These are phyloP conservation scores for Eilema caniola DNA, from an alignment of 2,888 invertebrate species.

Conservation along the genomic window DNA sequence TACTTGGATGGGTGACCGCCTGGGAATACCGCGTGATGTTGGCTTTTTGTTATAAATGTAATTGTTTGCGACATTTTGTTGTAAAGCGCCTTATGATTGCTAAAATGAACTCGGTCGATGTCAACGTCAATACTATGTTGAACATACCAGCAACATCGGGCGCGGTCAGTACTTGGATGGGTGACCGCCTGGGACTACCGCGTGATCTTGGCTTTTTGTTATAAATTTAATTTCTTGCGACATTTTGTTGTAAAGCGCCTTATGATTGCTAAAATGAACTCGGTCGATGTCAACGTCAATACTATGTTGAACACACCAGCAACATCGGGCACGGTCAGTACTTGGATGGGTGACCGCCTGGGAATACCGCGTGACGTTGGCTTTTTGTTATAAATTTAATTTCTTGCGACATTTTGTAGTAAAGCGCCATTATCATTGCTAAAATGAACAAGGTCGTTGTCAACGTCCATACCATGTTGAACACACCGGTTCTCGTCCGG, in stretches of 20 bases:
- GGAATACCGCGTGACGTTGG: conserved; percentile 70
- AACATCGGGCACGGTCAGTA: conserved; percentile 83
- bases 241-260: too few species aligned
- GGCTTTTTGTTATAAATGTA: too few species aligned
- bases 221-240: too few species aligned
- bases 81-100: not conserved
- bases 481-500: too few species aligned
- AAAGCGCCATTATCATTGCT: too few species aligned
- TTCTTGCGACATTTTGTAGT: too few species aligned
- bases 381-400: conserved; percentile 56
- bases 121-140: conserved; percentile 70
- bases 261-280: too few species aligned
- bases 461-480: too few species aligned
- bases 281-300: conserved; percentile 61
- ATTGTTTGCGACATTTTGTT: too few species aligned
- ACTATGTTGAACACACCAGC: conserved; percentile 76
- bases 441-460: too few species aligned
- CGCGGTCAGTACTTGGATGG: conserved; percentile 84
- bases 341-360: conserved; percentile 84
- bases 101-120: conserved; percentile 20
- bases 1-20: conserved; percentile 85
- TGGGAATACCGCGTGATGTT: too few species aligned
- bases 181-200: conserved; percentile 80
- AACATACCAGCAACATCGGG: conserved; percentile 82
- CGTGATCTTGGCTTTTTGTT: conserved; percentile 47